Evolutionary conservation across 2,113 vertebrate species (phyloP).

Genomic region (Prunella fulvescens): DNA sequence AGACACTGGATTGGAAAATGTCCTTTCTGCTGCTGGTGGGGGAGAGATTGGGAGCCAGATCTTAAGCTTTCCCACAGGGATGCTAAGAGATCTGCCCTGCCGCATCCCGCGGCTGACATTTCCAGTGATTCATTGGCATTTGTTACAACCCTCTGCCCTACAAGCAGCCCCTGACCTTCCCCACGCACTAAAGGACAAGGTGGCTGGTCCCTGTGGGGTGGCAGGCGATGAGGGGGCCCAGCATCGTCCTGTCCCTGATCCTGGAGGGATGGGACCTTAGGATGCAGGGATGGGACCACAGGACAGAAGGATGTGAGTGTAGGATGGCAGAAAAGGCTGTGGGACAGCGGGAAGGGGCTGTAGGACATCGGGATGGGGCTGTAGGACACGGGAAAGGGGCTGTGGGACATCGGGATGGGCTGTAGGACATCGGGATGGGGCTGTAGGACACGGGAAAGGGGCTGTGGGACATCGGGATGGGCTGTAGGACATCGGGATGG

Average conservation of each 20-base stretch:
- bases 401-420: rapidly evolving
- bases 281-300: rapidly evolving
- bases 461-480: no score
- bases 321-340: neutral
- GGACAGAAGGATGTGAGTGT: rapidly evolving
- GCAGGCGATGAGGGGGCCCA: neutral
- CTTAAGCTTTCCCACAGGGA: slow-evolving; percentile 40
- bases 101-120: neutral
- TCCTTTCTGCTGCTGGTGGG: neutral
- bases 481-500: neutral
- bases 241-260: neutral
- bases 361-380: rapidly evolving
- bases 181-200: neutral
- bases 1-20: neutral
- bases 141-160: neutral
- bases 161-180: neutral
- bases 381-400: rapidly evolving
- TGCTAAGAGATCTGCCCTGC: slow-evolving; percentile 27
- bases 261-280: neutral
- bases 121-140: neutral
- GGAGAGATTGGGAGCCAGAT: slow-evolving; percentile 34
- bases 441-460: no score
- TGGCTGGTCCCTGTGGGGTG: neutral
- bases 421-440: rapidly evolving
- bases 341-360: no score